These are phyloP conservation scores for Argyresthia goedartella DNA, from an alignment of 2,888 invertebrate species.

Conservation along the genomic window DNA sequence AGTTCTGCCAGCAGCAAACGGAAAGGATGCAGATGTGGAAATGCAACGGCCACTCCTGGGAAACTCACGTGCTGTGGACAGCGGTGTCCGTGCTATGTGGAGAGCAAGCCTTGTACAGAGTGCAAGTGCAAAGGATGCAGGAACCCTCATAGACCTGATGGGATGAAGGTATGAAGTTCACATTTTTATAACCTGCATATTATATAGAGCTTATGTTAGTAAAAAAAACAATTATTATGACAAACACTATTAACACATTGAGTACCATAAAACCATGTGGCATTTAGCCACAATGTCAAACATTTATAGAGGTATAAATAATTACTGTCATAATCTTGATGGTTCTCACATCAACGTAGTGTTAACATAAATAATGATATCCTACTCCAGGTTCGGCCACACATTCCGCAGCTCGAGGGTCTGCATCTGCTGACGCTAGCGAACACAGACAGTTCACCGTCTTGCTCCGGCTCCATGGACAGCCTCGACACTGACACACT, in stretches of 20 bases:
- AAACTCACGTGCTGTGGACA: conserved; percentile 95
- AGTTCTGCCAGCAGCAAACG: conserved; percentile 65
- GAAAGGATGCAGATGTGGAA: conserved; percentile 91
- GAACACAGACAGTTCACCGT: conserved; percentile 54
- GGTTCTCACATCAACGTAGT: background rate
- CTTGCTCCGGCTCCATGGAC: conserved; percentile 58
- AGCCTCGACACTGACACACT: conserved; percentile 54
- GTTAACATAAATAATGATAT: background rate
- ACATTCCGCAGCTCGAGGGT: conserved; percentile 76
- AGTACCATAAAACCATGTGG: too few species aligned
- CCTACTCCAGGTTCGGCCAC: conserved; percentile 71
- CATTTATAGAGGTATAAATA: too few species aligned
- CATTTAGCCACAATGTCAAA: too few species aligned
- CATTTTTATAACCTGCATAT: background rate
- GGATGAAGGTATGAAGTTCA: conserved; percentile 74
- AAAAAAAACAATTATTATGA: too few species aligned
- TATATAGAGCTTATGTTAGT: too few species aligned
- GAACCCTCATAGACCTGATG: conserved; percentile 89
- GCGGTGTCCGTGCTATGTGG: conserved; percentile 94
- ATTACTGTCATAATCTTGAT: too few species aligned
- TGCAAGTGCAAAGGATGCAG: conserved; percentile 94
- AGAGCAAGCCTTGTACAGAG: conserved; percentile 88
- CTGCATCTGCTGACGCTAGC: conserved; percentile 63
- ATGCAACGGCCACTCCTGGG: conserved; percentile 89
- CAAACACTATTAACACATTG: too few species aligned